A percentile compares a stretch with the other conserved stretches of the same genome.
phyloP scores from a whole-genome alignment of 2,888 invertebrate genomes.

The Automeris io region DNA sequence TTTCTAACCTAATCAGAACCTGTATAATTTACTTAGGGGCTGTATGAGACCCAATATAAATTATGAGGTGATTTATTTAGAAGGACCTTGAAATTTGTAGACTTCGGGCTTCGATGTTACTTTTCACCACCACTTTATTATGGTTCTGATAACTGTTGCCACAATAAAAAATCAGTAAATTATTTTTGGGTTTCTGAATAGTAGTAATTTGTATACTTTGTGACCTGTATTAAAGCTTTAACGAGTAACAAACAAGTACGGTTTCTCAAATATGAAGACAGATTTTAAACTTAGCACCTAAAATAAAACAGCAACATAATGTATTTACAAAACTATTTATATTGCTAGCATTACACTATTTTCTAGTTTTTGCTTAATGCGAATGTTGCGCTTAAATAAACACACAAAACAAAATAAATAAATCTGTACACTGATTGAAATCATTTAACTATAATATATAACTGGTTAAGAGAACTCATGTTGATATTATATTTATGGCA shows the following conservation, averaged over 20 bases:
- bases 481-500: slow-evolving; percentile 60
- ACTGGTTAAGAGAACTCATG: slow-evolving; percentile 49
- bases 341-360: slow-evolving; percentile 62
- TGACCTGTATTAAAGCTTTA: slow-evolving; percentile 53
- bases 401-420: slow-evolving; percentile 67
- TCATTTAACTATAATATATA: slow-evolving; percentile 40
- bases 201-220: slow-evolving; percentile 33
- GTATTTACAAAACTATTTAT: slow-evolving; percentile 65
- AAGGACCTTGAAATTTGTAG: slow-evolving; percentile 60
- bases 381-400: slow-evolving; percentile 57
- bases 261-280: slow-evolving; percentile 21
- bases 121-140: slow-evolving; percentile 60
- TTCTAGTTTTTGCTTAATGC: slow-evolving; percentile 46
- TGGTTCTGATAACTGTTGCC: slow-evolving; percentile 73
- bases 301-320: slow-evolving; percentile 62
- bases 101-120: slow-evolving; percentile 57
- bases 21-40: slow-evolving; percentile 74
- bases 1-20: slow-evolving; percentile 78
- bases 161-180: slow-evolving; percentile 33
- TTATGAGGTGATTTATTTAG: slow-evolving; percentile 77
- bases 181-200: slow-evolving; percentile 3
- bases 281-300: slow-evolving; percentile 62
- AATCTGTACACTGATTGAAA: slow-evolving; percentile 63
- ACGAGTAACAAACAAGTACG: slow-evolving; percentile 24
- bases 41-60: slow-evolving; percentile 58